phyloP scores from a whole-genome alignment of 2,113 vertebrate species.

The Heliornis fulica region DNA sequence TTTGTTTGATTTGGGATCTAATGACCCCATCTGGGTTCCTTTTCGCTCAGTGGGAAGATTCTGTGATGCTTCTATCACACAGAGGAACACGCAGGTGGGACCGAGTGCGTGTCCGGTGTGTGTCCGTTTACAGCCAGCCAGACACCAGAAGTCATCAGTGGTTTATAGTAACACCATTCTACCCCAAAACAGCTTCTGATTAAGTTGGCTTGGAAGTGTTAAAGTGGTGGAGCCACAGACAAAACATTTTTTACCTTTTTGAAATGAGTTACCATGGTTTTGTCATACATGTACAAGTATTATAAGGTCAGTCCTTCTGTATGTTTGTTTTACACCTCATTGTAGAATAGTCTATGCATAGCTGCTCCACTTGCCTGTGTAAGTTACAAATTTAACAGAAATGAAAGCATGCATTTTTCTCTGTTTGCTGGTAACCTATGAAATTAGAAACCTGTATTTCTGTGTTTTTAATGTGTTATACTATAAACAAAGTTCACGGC shows the following conservation, averaged over 20 bases:
- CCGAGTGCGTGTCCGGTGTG: not conserved
- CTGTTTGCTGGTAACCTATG: conserved; percentile 55
- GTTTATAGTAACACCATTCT: conserved; percentile 4
- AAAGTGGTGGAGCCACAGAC: conserved; percentile 38
- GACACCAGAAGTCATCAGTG: not conserved
- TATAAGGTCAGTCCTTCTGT: conserved; percentile 50
- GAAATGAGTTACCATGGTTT: conserved; percentile 33
- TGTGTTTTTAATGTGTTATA: conserved; percentile 60
- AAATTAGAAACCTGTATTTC: conserved; percentile 57
- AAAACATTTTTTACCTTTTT: conserved; percentile 57
- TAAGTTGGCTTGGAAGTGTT: not conserved
- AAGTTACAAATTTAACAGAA: conserved; percentile 49
- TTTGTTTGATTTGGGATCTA: not conserved
- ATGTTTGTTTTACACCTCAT: conserved; percentile 50
- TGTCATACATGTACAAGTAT: conserved; percentile 49
- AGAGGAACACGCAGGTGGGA: not conserved
- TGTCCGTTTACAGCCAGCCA: not conserved
- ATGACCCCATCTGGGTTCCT: not conserved
- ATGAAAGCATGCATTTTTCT: conserved; percentile 60
- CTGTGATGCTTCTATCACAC: not conserved
- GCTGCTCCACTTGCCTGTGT: conserved; percentile 47
- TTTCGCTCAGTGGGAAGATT: not conserved
- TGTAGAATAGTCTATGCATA: conserved; percentile 28
- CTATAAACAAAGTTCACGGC: conserved; percentile 54
- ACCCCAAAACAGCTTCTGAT: not conserved